Evolutionary conservation across 2,797 vertebrate genomes (phyloP).

Genomic region (Anas bahamensis): DNA sequence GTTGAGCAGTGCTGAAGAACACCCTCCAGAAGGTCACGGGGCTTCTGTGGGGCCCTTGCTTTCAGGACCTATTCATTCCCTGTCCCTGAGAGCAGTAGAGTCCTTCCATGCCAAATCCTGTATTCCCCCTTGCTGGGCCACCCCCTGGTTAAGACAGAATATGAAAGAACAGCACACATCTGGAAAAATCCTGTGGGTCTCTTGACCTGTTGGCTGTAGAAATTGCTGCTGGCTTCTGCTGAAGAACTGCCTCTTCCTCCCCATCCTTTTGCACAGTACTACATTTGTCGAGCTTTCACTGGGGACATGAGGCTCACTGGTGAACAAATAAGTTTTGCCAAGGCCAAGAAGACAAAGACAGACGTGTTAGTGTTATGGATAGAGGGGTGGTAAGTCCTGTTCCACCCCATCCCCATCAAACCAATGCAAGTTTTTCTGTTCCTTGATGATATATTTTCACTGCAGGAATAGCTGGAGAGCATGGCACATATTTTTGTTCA

Average conservation of each 20-base stretch:
- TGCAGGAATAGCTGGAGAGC: slow-evolving; percentile 3
- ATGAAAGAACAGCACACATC: fast-evolving
- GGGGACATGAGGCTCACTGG: fast-evolving
- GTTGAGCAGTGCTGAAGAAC: too few species aligned
- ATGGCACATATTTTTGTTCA: background rate
- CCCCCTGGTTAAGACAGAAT: background rate
- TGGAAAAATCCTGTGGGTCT: background rate
- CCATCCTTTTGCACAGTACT: too few species aligned
- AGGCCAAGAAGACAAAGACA: background rate
- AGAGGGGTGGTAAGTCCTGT: background rate
- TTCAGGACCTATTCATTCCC: background rate
- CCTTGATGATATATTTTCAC: background rate
- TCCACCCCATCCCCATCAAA: background rate
- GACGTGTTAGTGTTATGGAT: background rate
- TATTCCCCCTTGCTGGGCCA: background rate
- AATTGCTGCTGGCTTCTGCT: background rate
- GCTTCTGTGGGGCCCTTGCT: background rate
- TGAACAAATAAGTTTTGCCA: background rate
- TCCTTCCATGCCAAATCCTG: too few species aligned
- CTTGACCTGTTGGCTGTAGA: background rate
- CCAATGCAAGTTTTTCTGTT: background rate
- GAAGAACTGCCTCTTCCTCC: background rate
- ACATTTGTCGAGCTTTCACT: background rate
- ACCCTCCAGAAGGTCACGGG: background rate
- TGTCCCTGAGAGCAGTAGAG: background rate